Base-by-base conservation (phyloP, 2,113 vertebrate genomes). In the Pteronura brasiliensis region DNA sequence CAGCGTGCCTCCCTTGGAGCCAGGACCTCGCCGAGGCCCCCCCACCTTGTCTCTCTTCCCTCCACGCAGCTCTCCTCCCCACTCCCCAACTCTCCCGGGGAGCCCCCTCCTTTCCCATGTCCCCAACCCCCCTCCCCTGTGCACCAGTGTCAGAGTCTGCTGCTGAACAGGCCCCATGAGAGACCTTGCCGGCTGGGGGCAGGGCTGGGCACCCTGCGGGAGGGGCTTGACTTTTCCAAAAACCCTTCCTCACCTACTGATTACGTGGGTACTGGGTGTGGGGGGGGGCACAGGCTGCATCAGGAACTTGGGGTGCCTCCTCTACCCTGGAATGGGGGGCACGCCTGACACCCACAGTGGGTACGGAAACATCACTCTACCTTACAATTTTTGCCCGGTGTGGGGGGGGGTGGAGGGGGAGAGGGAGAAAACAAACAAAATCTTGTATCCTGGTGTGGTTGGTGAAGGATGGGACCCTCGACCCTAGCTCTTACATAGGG, bases 1-100 rank as follows among this genome's bases (percentile, higher is more conserved):
- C 96, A 90, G 98, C 80, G 55, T 44, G 76, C 86, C 94, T 84
- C 93, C 96, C 94, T 81, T 20, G 96, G 97, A 97, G 93, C 97
- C 97, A 96, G 97, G 96, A 98, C 90, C 93, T 96, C 95, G 81
- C 44, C 36, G 65, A 95, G 74, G 15, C 81, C 92, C 61, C 95
- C 95, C 97, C 57, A 63, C 97, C 91, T 80, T 88, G 95, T 98
- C 97, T 98, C 96, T 98, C 98, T 98, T 97, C 97, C 97, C 97
- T 96, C 95, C 90, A 81, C 49, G 14, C 97, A 98, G 98, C 98
- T 98, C 97, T 97, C 97, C 97, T 93, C 49, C 36, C 95, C 97
- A 52, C 72, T 36, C 59, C 97, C 95, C 92, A 83, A 42, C 85
- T 83, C 61, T 90, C 92, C 95, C 6, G 71, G 94, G 63, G 95